phyloP scores from a whole-genome alignment of 2,888 invertebrate genomes.

The Heliconius cydno region DNA sequence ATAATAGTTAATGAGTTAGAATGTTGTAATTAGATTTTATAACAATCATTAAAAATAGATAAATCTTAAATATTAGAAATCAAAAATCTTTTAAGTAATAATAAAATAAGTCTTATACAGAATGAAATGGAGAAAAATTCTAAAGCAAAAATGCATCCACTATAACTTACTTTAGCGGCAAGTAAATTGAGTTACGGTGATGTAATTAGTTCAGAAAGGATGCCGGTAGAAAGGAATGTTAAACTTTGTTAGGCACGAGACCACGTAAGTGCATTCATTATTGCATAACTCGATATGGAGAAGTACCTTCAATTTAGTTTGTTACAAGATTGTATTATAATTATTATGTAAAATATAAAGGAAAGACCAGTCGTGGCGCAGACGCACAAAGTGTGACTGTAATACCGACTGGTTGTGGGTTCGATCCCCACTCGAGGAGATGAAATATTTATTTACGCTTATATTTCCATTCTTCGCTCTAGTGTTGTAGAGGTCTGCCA shows the following conservation, averaged over 20 bases:
- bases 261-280: slow-evolving; percentile 35
- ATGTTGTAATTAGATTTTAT: neutral
- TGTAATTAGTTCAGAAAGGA: slow-evolving; percentile 30
- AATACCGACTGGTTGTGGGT: too few species aligned
- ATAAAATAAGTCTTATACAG: neutral
- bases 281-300: slow-evolving; percentile 8
- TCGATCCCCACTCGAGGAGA: too few species aligned
- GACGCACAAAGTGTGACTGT: too few species aligned
- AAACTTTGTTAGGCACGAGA: slow-evolving; percentile 22
- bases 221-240: slow-evolving; percentile 27
- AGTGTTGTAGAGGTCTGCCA: too few species aligned
- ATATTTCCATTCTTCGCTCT: too few species aligned
- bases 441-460: too few species aligned
- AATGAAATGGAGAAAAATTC: neutral
- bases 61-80: neutral
- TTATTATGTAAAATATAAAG: neutral
- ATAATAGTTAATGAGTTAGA: neutral
- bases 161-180: neutral
- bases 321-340: neutral
- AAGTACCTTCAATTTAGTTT: slow-evolving; percentile 7
- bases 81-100: neutral
- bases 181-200: slow-evolving; percentile 13
- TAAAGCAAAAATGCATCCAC: neutral
- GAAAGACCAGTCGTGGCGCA: too few species aligned
- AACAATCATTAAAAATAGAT: neutral